These are phyloP conservation scores for Pempheris klunzingeri DNA, from an alignment of 2,797 vertebrate genomes.

Conservation along the genomic window DNA sequence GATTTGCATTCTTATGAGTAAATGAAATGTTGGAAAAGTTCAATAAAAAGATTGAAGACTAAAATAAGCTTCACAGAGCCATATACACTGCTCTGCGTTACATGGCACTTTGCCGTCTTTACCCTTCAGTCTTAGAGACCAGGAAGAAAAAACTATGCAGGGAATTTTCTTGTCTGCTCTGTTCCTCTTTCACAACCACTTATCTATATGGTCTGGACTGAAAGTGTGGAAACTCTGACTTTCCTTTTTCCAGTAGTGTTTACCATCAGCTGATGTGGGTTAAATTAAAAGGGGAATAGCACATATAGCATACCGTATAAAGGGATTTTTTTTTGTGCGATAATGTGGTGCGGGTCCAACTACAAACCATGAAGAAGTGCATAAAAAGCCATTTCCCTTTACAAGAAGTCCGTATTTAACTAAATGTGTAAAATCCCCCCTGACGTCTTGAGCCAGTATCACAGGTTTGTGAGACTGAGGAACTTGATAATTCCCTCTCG, in stretches of 20 bases:
- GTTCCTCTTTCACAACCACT: constrained; percentile 65
- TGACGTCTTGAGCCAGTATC: background rate
- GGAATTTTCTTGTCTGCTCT: constrained; percentile 43
- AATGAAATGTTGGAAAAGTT: too few species aligned
- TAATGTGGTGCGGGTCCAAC: background rate
- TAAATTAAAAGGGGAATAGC: constrained; percentile 20
- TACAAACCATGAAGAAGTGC: background rate
- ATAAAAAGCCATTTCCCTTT: background rate
- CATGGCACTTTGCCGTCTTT: background rate
- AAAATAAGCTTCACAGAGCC: too few species aligned
- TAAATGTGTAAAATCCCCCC: background rate
- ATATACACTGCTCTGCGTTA: background rate
- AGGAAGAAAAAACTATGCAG: constrained; percentile 21
- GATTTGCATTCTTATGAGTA: too few species aligned
- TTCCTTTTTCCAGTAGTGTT: constrained; percentile 36
- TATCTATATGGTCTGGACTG: constrained; percentile 16
- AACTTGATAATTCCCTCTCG: background rate
- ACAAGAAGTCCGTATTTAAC: background rate
- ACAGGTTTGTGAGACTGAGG: background rate
- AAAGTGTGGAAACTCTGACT: constrained; percentile 49
- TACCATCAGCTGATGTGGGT: constrained; percentile 22
- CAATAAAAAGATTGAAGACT: too few species aligned
- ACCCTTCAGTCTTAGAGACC: constrained; percentile 9
- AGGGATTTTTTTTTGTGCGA: background rate
- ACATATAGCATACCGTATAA: background rate